Base-by-base conservation (phyloP, 2,113 vertebrate species). In the Entosphenus tridentatus region DNA sequence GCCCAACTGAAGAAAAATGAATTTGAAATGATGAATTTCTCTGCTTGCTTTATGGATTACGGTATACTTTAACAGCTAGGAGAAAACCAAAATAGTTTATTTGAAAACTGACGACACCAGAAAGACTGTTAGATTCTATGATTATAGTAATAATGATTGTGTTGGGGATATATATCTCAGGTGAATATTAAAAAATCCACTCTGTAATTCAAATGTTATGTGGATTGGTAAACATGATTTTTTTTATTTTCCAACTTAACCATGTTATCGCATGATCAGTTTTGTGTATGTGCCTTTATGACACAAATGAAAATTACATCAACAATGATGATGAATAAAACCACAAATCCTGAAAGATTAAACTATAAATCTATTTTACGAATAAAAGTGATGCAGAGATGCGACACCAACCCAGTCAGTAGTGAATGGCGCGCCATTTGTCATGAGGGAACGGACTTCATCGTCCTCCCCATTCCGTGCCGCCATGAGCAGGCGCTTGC, bases 361-460 rank as follows among this genome's bases (percentile, higher is more conserved):
- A 39, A 7, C 39, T 39, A 39, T 39, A 39, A 39, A 39, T 39
- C 39, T 39, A 39, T 39, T 39, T 39, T 39, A 39, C 39, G 6
- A 39, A 39, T 39, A 7, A 39, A 39, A 39, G 39, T 39, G 39
- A 39, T 39, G 4, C 39, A 39, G 39, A 39, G 39, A 39, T 39
- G 39, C 6, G 39, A 39, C 39, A 39, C 39, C 17, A 17, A 96
- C 90, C 89, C 89, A 95, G 79, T 93, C 88, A 0, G 90, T 96
- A 72, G 87, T 93, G 79, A 95, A 96, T 0, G 90, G 90, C 0
- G 90, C 88, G 0, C 90, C 87, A 0, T 83, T 89, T 2, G 87
- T 85, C 87, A 95, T 89, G 74, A 96, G 73, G 11, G 82, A 83
- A 7, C 87, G 73, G 71, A 93, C 87, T 76, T 96, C 87, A 11